A percentile compares a stretch with the other conserved stretches of the same genome.
Conservation (phyloP, 2,113 vertebrate genomes). For the Empidonax traillii region DNA sequence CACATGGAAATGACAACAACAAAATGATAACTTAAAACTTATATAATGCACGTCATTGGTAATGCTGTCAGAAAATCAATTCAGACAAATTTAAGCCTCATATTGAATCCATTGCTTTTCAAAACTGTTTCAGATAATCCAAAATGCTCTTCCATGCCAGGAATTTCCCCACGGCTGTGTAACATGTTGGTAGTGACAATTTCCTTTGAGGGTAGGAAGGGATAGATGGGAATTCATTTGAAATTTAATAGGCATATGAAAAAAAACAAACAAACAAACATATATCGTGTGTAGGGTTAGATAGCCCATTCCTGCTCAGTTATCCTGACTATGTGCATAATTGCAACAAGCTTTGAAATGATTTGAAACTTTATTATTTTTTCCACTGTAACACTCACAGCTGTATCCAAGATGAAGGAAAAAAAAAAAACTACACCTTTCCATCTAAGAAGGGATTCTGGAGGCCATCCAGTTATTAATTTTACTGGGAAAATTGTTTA, state of each 20-base stretch:
- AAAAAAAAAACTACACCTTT: background rate
- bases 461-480: background rate
- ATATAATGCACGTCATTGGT: background rate
- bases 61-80: slow-evolving; percentile 13
- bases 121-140: background rate
- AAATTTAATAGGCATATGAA: background rate
- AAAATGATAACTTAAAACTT: background rate
- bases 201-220: background rate
- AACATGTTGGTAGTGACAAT: background rate
- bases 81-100: background rate
- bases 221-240: background rate
- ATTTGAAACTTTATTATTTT: background rate
- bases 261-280: background rate
- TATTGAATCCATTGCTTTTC: background rate
- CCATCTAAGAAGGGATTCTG: background rate
- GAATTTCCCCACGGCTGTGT: background rate
- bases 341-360: background rate
- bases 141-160: background rate
- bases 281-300: background rate
- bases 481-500: background rate
- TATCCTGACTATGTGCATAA: background rate
- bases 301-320: background rate
- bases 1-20: background rate
- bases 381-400: background rate
- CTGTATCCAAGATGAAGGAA: background rate